phyloP scores from a whole-genome alignment of 37 sponge, comb jelly and placozoan species.

The Ianthella basta region DNA sequence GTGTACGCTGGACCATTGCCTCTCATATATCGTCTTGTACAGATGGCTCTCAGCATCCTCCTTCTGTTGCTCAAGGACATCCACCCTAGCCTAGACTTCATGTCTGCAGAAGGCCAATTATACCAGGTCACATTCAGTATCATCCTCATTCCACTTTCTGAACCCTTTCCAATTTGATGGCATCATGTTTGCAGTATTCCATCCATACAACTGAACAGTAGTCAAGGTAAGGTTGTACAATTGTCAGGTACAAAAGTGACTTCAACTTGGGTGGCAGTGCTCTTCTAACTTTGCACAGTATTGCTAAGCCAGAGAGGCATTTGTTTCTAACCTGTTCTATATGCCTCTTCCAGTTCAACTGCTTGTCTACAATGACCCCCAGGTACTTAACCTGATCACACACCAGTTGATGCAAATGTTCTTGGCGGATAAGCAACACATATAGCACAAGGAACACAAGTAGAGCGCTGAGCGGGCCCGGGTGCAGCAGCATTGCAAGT shows the following conservation, averaged over 20 bases:
- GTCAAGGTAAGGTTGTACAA: neutral
- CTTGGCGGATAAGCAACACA: no score
- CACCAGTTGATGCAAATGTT: no score
- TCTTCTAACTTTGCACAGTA: neutral
- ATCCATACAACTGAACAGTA: neutral
- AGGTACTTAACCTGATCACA: constrained; percentile 1
- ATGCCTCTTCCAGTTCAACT: constrained; percentile 5
- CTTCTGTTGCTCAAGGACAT: neutral
- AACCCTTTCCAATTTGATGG: neutral
- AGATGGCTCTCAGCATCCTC: constrained; percentile 2
- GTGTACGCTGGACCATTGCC: neutral
- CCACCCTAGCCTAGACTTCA: neutral
- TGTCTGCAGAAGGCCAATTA: neutral
- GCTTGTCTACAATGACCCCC: constrained; percentile 4
- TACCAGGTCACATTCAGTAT: no score
- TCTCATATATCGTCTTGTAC: neutral
- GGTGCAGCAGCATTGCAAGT: no score
- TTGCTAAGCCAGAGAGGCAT: neutral
- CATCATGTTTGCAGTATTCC: neutral
- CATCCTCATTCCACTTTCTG: neutral
- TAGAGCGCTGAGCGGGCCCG: no score
- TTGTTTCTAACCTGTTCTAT: neutral
- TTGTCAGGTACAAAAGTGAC: constrained; percentile 2
- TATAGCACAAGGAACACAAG: no score
- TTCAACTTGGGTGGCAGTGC: neutral